A percentile compares a stretch with the other conserved stretches of the same genome.
These are phyloP conservation scores for Portevinia maculata DNA, from an alignment of 2,888 invertebrate genomes.

Conservation along the genomic window DNA sequence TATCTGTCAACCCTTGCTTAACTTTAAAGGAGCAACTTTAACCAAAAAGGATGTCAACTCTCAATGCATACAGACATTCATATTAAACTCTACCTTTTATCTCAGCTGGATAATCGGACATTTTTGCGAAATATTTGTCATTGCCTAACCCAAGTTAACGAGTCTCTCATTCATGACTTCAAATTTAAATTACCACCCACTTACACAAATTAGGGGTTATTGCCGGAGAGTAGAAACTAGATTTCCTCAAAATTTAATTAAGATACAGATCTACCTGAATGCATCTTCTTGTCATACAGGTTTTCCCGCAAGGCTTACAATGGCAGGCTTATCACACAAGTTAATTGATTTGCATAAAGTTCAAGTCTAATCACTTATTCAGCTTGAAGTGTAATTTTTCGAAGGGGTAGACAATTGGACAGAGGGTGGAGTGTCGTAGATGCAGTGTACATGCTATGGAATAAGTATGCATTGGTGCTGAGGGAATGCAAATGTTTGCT, in stretches of 20 bases:
- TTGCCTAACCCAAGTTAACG: constrained; percentile 5
- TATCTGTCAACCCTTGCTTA: constrained; percentile 3
- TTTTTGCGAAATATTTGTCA: not conserved
- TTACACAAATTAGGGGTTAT: constrained; percentile 34
- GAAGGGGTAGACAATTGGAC: constrained; percentile 31
- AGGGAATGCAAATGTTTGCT: constrained; percentile 11
- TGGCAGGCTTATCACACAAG: constrained; percentile 37
- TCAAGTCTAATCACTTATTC: constrained; percentile 62
- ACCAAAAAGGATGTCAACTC: not conserved
- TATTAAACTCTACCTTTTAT: not conserved
- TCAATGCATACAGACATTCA: not conserved
- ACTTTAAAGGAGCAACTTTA: not conserved
- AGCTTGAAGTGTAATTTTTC: constrained; percentile 47
- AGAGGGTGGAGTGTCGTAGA: not conserved
- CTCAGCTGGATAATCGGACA: constrained; percentile 5
- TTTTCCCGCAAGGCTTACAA: constrained; percentile 5
- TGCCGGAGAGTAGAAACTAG: not conserved
- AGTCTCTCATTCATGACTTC: constrained; percentile 4
- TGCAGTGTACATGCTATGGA: constrained; percentile 6
- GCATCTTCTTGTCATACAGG: constrained; percentile 10
- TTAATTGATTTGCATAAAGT: constrained; percentile 48
- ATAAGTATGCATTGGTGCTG: not conserved
- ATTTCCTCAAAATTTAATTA: constrained; percentile 47
- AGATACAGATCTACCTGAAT: constrained; percentile 29
- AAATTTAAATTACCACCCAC: constrained; percentile 38